Base-by-base conservation (phyloP, 2,113 vertebrate species). In the Cavia porcellus region DNA sequence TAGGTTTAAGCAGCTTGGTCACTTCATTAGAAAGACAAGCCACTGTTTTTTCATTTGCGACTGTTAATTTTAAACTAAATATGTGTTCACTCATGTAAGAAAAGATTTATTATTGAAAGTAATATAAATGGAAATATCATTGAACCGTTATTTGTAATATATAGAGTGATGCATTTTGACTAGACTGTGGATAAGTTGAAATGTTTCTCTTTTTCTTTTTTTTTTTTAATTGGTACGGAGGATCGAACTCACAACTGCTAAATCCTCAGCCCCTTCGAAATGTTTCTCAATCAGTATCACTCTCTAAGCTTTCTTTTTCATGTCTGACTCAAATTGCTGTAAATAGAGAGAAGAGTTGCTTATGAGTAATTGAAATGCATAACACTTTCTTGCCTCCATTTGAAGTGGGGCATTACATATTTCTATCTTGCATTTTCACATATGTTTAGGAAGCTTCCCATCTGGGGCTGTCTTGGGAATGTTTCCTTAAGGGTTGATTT, bases 51-150 rank as follows among this genome's bases (percentile, higher is more conserved):
- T 97, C 94, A 79, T 83, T 95, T 96, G 86, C 87, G 97, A 98
- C 96, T 98, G 52, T 52, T 97, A 95, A 96, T 93, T 98, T 96
- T 97, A 95, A 98, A 96, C 42, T 55, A 96, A 98, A 97, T 95
- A 96, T 89, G 90, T 96, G 77, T 97, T 22, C 32, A 98, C 98
- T 97, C 95, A 98, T 95, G 97, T 97, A 90, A 91, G 32, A 91
- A 87, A 96, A 86, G 66, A 90, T 96, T 98, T 97, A 98, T 98
- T 98, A 97, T 98, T 97, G 92, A 92, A 96, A 98, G 97, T 98
- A 95, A 98, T 99, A 98, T 97, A 97, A 98, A 52, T 66, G 32
- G 86, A 80, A 98, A 80, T 98, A 95, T 93, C 96, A 96, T 86
- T 75, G 85, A 95, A 38, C 61, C 95, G 96, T 95, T 96, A 94